Evolutionary conservation across 1,140 invertebrate species (phyloP).

Genomic region (Calliopsis andreniformis): DNA sequence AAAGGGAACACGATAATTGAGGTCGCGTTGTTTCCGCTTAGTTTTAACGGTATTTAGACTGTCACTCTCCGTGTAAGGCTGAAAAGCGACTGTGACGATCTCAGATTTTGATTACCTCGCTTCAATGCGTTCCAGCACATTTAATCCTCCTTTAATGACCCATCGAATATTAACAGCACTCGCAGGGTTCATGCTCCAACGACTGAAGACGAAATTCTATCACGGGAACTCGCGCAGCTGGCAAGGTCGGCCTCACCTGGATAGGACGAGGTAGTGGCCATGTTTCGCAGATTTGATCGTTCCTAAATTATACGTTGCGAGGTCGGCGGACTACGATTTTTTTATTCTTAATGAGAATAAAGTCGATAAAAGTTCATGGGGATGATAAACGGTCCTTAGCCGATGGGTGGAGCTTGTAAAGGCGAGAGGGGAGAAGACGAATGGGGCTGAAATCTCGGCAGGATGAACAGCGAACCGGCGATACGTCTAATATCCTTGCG

Average conservation of each 20-base stretch:
- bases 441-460: slow-evolving; percentile 5
- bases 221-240: neutral
- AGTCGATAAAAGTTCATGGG: slow-evolving; percentile 43
- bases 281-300: slow-evolving; percentile 54
- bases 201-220: slow-evolving; percentile 16
- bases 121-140: no score
- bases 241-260: neutral
- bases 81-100: neutral
- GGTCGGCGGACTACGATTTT: slow-evolving; percentile 34
- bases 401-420: slow-evolving; percentile 32
- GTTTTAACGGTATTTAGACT: slow-evolving; percentile 48
- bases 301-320: slow-evolving; percentile 61
- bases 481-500: neutral
- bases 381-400: slow-evolving; percentile 53
- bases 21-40: slow-evolving; percentile 27
- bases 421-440: slow-evolving; percentile 3
- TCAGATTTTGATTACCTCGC: no score
- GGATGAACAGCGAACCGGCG: neutral
- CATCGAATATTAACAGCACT: slow-evolving; percentile 16
- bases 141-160: neutral
- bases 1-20: slow-evolving; percentile 23
- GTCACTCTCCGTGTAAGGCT: slow-evolving; percentile 6
- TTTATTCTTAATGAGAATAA: slow-evolving; percentile 50
- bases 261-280: slow-evolving; percentile 9
- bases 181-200: slow-evolving; percentile 3